phyloP scores from a whole-genome alignment of 2,797 vertebrate genomes.

The Megaceryle alcyon region DNA sequence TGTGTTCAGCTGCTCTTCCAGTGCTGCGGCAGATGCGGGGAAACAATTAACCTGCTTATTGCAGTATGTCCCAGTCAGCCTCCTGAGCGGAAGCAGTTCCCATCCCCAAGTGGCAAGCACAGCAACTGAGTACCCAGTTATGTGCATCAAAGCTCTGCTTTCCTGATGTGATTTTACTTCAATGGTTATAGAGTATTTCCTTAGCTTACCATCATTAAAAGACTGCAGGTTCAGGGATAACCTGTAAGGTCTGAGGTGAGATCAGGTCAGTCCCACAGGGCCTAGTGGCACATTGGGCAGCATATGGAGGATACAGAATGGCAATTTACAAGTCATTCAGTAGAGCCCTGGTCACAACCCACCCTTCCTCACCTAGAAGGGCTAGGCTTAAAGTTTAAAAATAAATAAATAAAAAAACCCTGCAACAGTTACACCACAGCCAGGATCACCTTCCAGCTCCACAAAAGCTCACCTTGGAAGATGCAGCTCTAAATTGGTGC shows the following conservation, averaged over 20 bases:
- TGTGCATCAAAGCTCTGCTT: background rate
- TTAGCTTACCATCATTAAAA: background rate
- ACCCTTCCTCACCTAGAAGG: background rate
- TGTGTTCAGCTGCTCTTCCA: background rate
- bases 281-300: fast-evolving
- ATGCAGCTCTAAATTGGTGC: background rate
- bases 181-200: background rate
- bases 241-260: background rate
- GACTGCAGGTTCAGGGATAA: background rate
- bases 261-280: background rate
- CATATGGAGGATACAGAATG: background rate
- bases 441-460: background rate
- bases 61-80: slow-evolving; percentile 8
- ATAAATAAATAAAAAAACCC: background rate
- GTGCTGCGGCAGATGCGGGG: background rate
- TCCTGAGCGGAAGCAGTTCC: background rate
- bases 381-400: background rate
- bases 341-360: background rate
- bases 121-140: slow-evolving; percentile 9
- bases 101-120: background rate
- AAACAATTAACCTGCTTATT: slow-evolving; percentile 50
- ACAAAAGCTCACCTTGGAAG: background rate
- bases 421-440: background rate
- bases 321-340: background rate
- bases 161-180: background rate